Base-by-base conservation (phyloP, 2,888 invertebrate genomes). In the Callimorpha dominula region DNA sequence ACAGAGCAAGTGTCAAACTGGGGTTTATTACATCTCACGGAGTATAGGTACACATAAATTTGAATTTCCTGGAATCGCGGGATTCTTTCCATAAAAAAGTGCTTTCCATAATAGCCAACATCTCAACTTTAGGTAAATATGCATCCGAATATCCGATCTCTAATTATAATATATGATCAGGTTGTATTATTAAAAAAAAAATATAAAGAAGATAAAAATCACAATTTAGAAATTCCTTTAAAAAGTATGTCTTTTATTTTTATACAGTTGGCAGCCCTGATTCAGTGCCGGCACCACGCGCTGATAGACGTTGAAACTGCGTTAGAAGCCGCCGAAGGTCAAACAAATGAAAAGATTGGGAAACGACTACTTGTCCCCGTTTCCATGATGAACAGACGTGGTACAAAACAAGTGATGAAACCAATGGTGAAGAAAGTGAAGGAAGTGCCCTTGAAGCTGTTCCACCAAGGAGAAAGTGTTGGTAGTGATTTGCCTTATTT, bases 231-330 rank as follows among this genome's bases (percentile, higher is more conserved):
- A 42, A n/a, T 15, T 43, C 1, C 15, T n/a, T n/a, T 4, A 57
- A 57, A 40, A 15, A 46, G 4, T 20, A 31, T 5, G n/a, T 1
- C 11, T 12, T 15, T 43, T 52, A 20, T 71, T 46, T 65, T 40
- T 4, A 4, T 17, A 60, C 88, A 96, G 95, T 78, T 95, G 78
- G 91, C 95, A 67, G 91, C 95, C 0, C 84, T 95, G 0, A 91
- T 95, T 0, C 93, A 93, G 73, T 94, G 95, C 78, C 92, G 94
- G 0, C 94, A 95, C 85, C 94, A 95, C 85, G 93, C 93, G 0
- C 82, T 95, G 0, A 85, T 95, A 52, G 96, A 96, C 86, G 96
- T 96, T 0, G 96, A 96, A 78, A 95, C 96, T 0, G 96, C 96
- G 0, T 82, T 95, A 9, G 96, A 96, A 78, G 96, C 96, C 0